Base-by-base conservation (phyloP, 2,888 invertebrate species). In the Schrankia costaestrigalis region DNA sequence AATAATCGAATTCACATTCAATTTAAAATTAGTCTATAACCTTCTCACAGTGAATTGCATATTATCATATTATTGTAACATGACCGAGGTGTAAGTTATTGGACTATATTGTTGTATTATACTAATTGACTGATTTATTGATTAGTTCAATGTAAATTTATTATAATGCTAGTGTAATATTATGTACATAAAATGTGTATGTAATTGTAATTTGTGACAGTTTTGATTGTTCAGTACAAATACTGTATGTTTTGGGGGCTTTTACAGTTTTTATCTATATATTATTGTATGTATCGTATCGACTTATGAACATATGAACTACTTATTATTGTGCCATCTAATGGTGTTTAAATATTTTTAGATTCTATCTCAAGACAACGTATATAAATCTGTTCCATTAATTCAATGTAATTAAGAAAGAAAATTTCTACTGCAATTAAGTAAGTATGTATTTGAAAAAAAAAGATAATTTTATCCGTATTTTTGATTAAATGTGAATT, bases 41-140 rank as follows among this genome's bases (percentile, higher is more conserved):
- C n/a, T n/a, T n/a, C n/a, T n/a, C n/a, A n/a, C n/a, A n/a, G n/a
- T n/a, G n/a, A n/a, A n/a, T n/a, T n/a, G n/a, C n/a, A n/a, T n/a
- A n/a, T n/a, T n/a, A n/a, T n/a, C n/a, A n/a, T n/a, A n/a, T n/a
- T n/a, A n/a, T n/a, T n/a, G n/a, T n/a, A n/a, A n/a, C n/a, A n/a
- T n/a, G n/a, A n/a, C n/a, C n/a, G n/a, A n/a, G n/a, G n/a, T n/a
- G n/a, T n/a, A 18, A 18, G 8, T 2, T 21, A n/a, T 45, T 26
- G 26, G n/a, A 44, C 47, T 43, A 38, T 56, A 43, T 60, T 62
- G 53, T 67, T 67, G 66, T 72, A 73, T 67, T 70, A 68, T 62
- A 73, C 58, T 71, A 68, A 70, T 72, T 72, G 80, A 80, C 80
- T 79, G 80, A 80, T 69, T 70, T 71, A 66, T 75, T 65, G 63